Conservation (phyloP, 1,140 invertebrate species). For the Druon quercuslanigerum region DNA sequence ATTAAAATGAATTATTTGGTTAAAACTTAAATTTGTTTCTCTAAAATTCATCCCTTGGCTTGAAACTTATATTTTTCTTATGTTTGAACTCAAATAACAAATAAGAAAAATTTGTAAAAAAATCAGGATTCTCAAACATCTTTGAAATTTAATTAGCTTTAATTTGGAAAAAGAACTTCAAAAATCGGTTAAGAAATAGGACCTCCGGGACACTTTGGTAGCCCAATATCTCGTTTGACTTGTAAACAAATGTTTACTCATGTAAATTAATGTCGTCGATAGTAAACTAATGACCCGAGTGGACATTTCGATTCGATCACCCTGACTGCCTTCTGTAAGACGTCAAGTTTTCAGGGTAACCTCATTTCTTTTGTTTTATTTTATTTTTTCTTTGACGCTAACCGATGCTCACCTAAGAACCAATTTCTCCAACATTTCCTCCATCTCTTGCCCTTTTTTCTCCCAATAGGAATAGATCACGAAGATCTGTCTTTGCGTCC, state of each 20-base stretch:
- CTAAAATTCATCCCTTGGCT: no score
- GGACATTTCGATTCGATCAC: slow-evolving; percentile 32
- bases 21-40: no score
- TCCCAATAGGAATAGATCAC: slow-evolving; percentile 35
- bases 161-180: no score
- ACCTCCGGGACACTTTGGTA: no score
- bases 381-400: neutral
- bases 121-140: no score
- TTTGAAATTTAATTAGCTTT: no score
- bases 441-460: slow-evolving; percentile 1
- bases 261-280: slow-evolving; percentile 52
- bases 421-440: neutral
- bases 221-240: slow-evolving; percentile 3
- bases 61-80: no score
- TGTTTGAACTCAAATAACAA: no score
- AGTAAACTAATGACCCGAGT: slow-evolving; percentile 50
- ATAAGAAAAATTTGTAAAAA: no score
- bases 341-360: slow-evolving; percentile 30
- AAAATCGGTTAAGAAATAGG: no score
- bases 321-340: neutral
- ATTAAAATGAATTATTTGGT: no score
- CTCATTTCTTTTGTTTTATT: neutral
- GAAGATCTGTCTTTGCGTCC: slow-evolving; percentile 58
- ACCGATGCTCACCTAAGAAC: no score
- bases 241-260: slow-evolving; percentile 56